A percentile compares a stretch with the other conserved stretches of the same genome.
Evolutionary conservation across 2,888 invertebrate species (phyloP).

Genomic region (Dolichomitus sp.): DNA sequence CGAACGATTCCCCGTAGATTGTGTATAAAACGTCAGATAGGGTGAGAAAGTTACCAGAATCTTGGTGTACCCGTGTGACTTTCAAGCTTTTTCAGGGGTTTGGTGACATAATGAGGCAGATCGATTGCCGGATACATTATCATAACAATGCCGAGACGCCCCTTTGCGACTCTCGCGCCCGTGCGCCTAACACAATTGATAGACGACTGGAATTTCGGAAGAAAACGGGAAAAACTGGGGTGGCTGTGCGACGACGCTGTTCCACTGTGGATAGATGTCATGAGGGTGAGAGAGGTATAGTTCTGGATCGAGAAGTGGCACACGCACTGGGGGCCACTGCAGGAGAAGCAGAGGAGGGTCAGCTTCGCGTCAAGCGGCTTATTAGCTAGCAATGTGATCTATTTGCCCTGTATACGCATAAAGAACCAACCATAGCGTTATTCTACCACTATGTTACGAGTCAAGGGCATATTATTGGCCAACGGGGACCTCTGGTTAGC

Average conservation of each 20-base stretch:
- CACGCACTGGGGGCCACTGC: conserved; percentile 52
- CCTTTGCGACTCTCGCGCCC: conserved; percentile 68
- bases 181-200: conserved; percentile 82
- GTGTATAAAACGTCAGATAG: conserved; percentile 32
- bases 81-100: conserved; percentile 75
- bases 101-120: conserved; percentile 83
- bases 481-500: conserved; percentile 83
- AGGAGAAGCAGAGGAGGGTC: conserved; percentile 68
- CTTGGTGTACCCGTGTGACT: conserved; percentile 74
- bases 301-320: conserved; percentile 51
- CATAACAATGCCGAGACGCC: conserved; percentile 82
- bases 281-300: conserved; percentile 53
- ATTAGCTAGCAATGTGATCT: conserved; percentile 86
- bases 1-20: conserved; percentile 12
- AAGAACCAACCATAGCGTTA: conserved; percentile 81
- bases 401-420: conserved; percentile 85
- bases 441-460: conserved; percentile 83
- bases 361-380: conserved; percentile 82
- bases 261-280: conserved; percentile 39
- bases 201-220: conserved; percentile 82
- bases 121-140: conserved; percentile 83
- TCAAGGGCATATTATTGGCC: conserved; percentile 84
- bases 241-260: conserved; percentile 54
- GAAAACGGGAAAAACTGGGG: conserved; percentile 81
- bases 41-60: conserved; percentile 29